A percentile compares a stretch with the other conserved stretches of the same genome.
Evolutionary conservation across 2,113 vertebrate genomes (phyloP).

Genomic region (Noctilio leporinus): DNA sequence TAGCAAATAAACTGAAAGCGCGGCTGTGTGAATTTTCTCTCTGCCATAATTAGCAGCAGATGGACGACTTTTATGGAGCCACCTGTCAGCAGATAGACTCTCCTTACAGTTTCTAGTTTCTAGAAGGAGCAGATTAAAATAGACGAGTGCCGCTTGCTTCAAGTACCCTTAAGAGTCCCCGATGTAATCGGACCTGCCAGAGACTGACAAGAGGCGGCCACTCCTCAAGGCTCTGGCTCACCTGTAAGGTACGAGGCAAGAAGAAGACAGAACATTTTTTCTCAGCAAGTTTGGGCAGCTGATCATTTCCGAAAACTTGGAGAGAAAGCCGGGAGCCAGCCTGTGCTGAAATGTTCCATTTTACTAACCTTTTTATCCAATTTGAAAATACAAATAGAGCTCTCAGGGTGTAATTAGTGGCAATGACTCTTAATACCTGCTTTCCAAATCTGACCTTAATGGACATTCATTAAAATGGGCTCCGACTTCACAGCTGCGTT

Average conservation of each 20-base stretch:
- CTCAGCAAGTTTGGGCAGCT: constrained; percentile 50
- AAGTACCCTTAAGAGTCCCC: constrained; percentile 47
- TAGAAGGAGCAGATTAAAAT: constrained; percentile 71
- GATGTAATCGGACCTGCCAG: constrained; percentile 28
- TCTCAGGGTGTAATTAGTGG: constrained; percentile 70
- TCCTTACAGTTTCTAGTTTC: constrained; percentile 61
- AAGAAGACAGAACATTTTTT: background rate
- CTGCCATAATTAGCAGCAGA: constrained; percentile 72
- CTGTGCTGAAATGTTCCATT: constrained; percentile 65
- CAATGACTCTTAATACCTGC: constrained; percentile 68
- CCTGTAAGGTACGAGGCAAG: constrained; percentile 18
- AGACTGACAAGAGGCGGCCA: constrained; percentile 28
- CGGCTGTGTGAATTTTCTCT: constrained; percentile 52
- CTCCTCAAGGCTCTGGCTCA: background rate
- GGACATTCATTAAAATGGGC: constrained; percentile 64
- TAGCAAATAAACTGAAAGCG: constrained; percentile 64
- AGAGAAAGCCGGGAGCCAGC: constrained; percentile 40
- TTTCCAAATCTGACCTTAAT: constrained; percentile 72
- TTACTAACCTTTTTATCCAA: constrained; percentile 73
- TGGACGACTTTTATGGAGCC: constrained; percentile 58
- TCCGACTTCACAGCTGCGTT: constrained; percentile 54
- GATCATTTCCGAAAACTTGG: constrained; percentile 50
- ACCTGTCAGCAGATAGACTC: constrained; percentile 47
- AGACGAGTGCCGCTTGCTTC: constrained; percentile 30
- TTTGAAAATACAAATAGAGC: constrained; percentile 75